Conservation (phyloP, 2,113 vertebrate species). For the Micronycteris hirsuta region DNA sequence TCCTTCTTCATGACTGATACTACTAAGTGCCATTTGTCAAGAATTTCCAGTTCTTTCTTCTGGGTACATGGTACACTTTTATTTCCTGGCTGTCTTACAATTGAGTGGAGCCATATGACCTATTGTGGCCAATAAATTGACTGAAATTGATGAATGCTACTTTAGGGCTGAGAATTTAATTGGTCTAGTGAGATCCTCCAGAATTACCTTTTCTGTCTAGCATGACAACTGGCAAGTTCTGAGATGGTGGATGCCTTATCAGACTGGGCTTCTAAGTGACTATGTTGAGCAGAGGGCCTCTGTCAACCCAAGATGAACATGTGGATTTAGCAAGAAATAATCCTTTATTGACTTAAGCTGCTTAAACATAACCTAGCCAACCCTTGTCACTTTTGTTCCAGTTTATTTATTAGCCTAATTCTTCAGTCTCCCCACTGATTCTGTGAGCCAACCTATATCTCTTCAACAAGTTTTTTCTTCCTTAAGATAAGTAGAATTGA, state of each 20-base stretch:
- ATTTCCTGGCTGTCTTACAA: not conserved
- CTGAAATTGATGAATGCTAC: not conserved
- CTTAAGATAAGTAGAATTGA: not conserved
- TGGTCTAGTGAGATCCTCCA: not conserved
- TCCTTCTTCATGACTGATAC: not conserved
- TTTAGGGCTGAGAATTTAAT: not conserved
- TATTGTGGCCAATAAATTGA: not conserved
- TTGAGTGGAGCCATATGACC: not conserved
- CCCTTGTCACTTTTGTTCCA: not conserved
- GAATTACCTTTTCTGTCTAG: not conserved
- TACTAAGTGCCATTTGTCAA: not conserved
- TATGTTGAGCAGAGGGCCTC: not conserved
- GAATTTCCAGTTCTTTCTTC: not conserved
- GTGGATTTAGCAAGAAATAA: constrained; percentile 32
- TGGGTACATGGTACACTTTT: not conserved
- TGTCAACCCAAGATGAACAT: not conserved
- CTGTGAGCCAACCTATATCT: not conserved
- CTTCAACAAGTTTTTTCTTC: not conserved
- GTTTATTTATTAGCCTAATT: constrained; percentile 22
- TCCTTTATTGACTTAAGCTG: constrained; percentile 28
- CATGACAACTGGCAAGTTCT: not conserved
- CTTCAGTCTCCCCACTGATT: not conserved
- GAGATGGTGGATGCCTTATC: not conserved
- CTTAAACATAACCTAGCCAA: not conserved
- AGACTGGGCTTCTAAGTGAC: not conserved